Conservation (phyloP, 2,888 invertebrate species). For the Athrips mouffetella region DNA sequence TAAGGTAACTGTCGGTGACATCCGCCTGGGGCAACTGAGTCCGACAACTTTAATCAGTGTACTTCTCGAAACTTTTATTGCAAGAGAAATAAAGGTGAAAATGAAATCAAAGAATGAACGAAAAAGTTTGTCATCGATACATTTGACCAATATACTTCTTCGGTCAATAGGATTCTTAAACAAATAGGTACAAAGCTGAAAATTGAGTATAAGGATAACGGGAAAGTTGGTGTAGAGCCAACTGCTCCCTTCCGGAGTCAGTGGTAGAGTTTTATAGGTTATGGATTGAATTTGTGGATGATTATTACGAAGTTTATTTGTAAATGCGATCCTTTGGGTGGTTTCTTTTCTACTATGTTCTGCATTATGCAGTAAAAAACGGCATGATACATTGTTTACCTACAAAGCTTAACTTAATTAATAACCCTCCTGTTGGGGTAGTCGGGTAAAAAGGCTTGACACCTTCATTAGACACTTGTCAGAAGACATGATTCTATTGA, state of each 20-base stretch:
- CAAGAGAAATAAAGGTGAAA: not conserved
- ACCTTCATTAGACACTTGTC: too few species aligned
- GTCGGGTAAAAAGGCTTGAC: too few species aligned
- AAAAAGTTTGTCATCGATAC: not conserved
- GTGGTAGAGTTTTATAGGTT: constrained; percentile 59
- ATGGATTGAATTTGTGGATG: constrained; percentile 61
- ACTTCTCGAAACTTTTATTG: not conserved
- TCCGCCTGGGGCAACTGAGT: constrained; percentile 48
- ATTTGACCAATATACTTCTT: constrained; percentile 31
- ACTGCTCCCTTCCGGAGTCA: constrained; percentile 58
- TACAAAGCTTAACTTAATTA: too few species aligned
- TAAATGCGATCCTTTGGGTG: not conserved
- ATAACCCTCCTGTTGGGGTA: too few species aligned
- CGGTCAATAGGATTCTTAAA: constrained; percentile 32
- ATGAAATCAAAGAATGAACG: not conserved
- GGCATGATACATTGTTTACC: too few species aligned
- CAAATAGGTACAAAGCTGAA: constrained; percentile 35
- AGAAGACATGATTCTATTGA: too few species aligned
- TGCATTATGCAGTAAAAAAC: not conserved
- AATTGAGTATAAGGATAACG: constrained; percentile 28
- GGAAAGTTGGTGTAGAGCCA: constrained; percentile 39
- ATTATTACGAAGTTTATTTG: constrained; percentile 45
- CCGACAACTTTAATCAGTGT: not conserved
- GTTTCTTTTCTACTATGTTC: not conserved
- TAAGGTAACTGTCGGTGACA: constrained; percentile 73